These are phyloP conservation scores for Notamacropus eugenii DNA, from an alignment of 2,797 vertebrate genomes.

Conservation along the genomic window DNA sequence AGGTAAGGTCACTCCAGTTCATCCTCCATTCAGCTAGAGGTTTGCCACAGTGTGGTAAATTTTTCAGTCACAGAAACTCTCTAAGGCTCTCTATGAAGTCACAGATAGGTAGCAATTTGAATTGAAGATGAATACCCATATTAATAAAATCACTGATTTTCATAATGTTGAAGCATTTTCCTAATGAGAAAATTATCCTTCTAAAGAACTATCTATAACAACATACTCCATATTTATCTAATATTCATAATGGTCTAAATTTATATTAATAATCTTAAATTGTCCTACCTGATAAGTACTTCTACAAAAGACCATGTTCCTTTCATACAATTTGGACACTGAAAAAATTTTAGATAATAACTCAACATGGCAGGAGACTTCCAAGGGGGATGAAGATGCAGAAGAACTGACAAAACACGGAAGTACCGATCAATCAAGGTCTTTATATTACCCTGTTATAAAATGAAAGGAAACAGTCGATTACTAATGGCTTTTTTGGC, in stretches of 20 bases:
- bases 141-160: background rate
- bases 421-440: conserved; percentile 84
- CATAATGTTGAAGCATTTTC: background rate
- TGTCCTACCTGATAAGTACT: conserved; percentile 84
- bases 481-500: background rate
- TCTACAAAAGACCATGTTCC: conserved; percentile 86
- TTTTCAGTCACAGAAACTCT: background rate
- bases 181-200: background rate
- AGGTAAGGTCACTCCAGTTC: background rate
- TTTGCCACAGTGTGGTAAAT: background rate
- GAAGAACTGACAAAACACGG: conserved; percentile 86
- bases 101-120: background rate
- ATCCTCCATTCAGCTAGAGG: no score
- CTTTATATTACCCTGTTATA: conserved; percentile 85
- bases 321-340: conserved; percentile 86
- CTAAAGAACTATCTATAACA: background rate
- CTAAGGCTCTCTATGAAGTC: background rate
- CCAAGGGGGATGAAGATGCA: conserved; percentile 91
- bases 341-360: conserved; percentile 90
- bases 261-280: background rate
- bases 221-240: background rate
- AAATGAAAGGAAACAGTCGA: conserved; percentile 34
- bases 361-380: conserved; percentile 82
- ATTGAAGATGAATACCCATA: background rate
- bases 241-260: background rate